A percentile compares a stretch with the other conserved stretches of the same genome.
These are phyloP conservation scores for Calyptommatus sinebrachiatus DNA, from an alignment of 2,113 vertebrate species.

Conservation along the genomic window DNA sequence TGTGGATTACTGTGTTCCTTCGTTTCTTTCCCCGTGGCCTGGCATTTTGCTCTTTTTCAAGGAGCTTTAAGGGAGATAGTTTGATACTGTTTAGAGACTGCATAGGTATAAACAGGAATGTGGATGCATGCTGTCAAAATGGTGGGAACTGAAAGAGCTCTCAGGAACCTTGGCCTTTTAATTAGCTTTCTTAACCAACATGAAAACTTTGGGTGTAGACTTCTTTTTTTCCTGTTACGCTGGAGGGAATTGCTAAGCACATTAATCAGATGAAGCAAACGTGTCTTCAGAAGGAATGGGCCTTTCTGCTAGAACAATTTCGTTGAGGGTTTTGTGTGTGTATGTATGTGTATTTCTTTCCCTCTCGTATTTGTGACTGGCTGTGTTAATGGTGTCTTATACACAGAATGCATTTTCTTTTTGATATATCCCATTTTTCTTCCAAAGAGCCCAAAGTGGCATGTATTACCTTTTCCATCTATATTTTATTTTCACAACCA, in stretches of 20 bases:
- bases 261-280: not conserved
- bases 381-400: not conserved
- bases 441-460: no score
- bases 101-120: not conserved
- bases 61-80: not conserved
- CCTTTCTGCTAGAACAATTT: not conserved
- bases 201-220: conserved; percentile 20
- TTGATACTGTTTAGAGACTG: conserved; percentile 48
- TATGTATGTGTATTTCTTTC: conserved; percentile 26
- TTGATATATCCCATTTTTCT: no score
- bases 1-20: conserved; percentile 11
- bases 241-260: conserved; percentile 12
- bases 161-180: conserved; percentile 43
- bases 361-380: not conserved
- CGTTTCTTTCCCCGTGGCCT: conserved; percentile 52
- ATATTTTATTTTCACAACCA: no score
- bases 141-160: conserved; percentile 27
- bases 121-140: conserved; percentile 11
- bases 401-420: no score
- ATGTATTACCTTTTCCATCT: no score
- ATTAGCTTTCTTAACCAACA: conserved; percentile 22
- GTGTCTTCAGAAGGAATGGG: not conserved
- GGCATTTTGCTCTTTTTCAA: conserved; percentile 40
- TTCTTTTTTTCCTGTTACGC: not conserved
- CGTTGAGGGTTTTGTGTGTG: not conserved